Evolutionary conservation across 2,888 invertebrate genomes (phyloP).

Genomic region (Tinea semifulvella): DNA sequence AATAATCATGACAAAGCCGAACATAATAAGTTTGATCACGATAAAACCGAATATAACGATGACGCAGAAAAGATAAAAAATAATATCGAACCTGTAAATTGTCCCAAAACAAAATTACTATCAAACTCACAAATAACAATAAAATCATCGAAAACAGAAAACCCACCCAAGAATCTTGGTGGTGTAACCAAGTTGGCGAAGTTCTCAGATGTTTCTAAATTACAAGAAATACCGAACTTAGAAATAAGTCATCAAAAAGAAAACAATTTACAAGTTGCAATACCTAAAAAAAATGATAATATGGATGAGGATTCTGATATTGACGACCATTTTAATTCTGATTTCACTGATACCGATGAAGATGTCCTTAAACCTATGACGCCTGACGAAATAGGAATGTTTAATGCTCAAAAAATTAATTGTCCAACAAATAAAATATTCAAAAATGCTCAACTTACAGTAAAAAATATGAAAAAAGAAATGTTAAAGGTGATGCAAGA

Average conservation of each 20-base stretch:
- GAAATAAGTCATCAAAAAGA: constrained; percentile 2
- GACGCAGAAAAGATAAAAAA: neutral
- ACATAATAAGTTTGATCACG: neutral
- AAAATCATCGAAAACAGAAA: constrained; percentile 14
- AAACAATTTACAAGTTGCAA: neutral
- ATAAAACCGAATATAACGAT: neutral
- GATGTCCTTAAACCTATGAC: neutral
- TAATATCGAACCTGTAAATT: too few species aligned
- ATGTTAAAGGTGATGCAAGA: too few species aligned
- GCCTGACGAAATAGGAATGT: neutral
- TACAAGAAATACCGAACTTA: too few species aligned
- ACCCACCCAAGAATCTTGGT: neutral
- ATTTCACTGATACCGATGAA: neutral
- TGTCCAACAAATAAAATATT: neutral
- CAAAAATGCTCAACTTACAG: neutral
- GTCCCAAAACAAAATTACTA: neutral
- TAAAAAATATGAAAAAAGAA: neutral
- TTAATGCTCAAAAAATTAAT: neutral
- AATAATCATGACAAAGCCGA: neutral
- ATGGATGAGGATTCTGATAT: neutral
- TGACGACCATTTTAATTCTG: neutral
- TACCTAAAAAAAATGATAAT: neutral
- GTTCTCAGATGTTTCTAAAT: too few species aligned
- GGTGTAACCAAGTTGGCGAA: too few species aligned
- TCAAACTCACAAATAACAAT: constrained; percentile 17